A percentile compares a stretch with the other conserved stretches of the same genome.
These are phyloP conservation scores for Oceanites oceanicus DNA, from an alignment of 2,113 vertebrate genomes.

Conservation along the genomic window DNA sequence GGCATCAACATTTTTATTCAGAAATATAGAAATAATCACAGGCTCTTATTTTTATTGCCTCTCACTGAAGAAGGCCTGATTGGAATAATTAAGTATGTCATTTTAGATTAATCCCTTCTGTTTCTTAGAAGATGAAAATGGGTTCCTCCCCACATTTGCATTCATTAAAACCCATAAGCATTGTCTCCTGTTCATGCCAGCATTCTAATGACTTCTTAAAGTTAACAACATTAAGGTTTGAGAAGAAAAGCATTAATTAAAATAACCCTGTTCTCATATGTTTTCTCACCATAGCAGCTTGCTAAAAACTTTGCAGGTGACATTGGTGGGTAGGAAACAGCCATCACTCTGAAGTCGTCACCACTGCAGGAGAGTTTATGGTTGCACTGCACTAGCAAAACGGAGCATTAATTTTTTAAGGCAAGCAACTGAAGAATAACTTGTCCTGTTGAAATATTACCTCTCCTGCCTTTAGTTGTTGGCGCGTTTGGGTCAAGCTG, in stretches of 20 bases:
- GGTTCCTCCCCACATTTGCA: background rate
- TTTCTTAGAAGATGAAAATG: background rate
- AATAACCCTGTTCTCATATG: background rate
- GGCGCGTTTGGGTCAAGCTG: background rate
- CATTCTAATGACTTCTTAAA: background rate
- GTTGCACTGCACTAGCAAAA: background rate
- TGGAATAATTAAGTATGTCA: background rate
- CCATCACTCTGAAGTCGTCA: background rate
- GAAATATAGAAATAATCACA: background rate
- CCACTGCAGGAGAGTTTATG: background rate
- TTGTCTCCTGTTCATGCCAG: background rate
- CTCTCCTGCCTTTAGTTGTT: background rate
- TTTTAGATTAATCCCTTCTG: constrained; percentile 17
- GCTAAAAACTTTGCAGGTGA: background rate
- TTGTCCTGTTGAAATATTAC: background rate
- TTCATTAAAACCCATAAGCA: constrained; percentile 3
- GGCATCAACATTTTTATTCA: constrained; percentile 23
- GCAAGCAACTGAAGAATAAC: background rate
- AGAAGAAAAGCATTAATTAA: background rate
- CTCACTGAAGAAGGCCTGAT: background rate
- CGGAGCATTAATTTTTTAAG: background rate
- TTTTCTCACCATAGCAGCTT: background rate
- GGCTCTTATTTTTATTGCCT: background rate
- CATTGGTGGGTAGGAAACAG: background rate
- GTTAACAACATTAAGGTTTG: background rate